Base-by-base conservation (phyloP, 2,113 vertebrate species). In the Colius striatus region DNA sequence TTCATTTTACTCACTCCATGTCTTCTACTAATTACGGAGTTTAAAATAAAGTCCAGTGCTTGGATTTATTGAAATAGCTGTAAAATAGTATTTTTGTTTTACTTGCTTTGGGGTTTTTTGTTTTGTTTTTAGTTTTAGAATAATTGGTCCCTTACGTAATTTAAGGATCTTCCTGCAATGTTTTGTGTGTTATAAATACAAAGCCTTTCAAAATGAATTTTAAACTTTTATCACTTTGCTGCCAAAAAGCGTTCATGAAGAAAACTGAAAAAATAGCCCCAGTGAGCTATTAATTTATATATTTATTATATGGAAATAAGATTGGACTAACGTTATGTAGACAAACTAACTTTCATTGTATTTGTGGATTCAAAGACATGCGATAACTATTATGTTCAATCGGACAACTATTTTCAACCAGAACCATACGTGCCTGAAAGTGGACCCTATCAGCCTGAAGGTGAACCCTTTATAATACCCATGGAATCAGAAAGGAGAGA, bases 331-430 rank as follows among this genome's bases (percentile, higher is more conserved):
- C 70, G n/a, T 77, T 87, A 38, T 84, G 62, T 94, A 91, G 55
- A 68, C 72, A 75, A 90, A 87, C 75, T 97, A 94, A 94, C 78
- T 90, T 90, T 97, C 94, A 79, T 89, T 95, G 63, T 97, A 47
- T 87, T 48, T 97, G 91, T 97, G 94, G 97, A 96, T 97, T 97
- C 96, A 97, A 92, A 97, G 93, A 90, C 84, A 87, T 97, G 94
- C 83, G 91, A 97, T 98, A 98, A 98, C 97, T 97, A 91, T 98
- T 94, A 87, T 98, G 97, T 98, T 98, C 98, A 98, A 98, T 97
- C 97, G 98, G 98, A 98, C 98, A 97, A 97, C 97, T 99, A 98
- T 99, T 98, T 99, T 98, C 98, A 98, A 98, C 98, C 98, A 99
- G 99, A 98, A 95, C 95, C 97, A n/a, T 98, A 98, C 78, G 97